phyloP scores from a whole-genome alignment of 2,888 invertebrate genomes.

The Ochropleura plecta region DNA sequence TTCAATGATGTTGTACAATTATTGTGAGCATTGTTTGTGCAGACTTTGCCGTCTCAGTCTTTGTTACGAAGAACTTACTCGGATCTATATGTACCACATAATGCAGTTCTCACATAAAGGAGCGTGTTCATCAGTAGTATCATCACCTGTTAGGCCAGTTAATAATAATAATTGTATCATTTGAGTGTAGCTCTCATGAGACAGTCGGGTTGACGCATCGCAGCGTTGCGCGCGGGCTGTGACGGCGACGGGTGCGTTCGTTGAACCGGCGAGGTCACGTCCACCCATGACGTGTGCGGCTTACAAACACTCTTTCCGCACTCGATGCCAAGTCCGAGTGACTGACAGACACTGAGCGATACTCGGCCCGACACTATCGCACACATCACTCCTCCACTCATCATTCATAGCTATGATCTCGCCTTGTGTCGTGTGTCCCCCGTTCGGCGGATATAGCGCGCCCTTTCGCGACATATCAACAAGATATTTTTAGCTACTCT shows the following conservation, averaged over 20 bases:
- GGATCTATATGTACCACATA: neutral
- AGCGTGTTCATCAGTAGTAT: constrained; percentile 22
- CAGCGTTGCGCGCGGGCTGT: constrained; percentile 77
- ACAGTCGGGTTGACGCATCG: constrained; percentile 82
- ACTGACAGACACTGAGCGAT: constrained; percentile 58
- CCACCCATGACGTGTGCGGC: constrained; percentile 83
- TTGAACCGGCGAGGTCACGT: constrained; percentile 90
- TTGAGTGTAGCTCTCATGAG: constrained; percentile 69
- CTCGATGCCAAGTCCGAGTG: constrained; percentile 66
- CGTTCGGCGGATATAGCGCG: constrained; percentile 51
- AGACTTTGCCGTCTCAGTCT: constrained; percentile 26
- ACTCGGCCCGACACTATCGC: constrained; percentile 53
- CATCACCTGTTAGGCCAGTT: constrained; percentile 59
- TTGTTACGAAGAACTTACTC: constrained; percentile 12
- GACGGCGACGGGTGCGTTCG: constrained; percentile 84
- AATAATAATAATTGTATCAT: constrained; percentile 59
- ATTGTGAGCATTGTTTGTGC: constrained; percentile 30
- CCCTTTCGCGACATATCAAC: constrained; percentile 56
- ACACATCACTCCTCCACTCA: constrained; percentile 48
- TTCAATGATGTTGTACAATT: constrained; percentile 38
- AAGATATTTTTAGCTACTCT: constrained; percentile 52
- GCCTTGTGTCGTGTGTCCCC: constrained; percentile 37
- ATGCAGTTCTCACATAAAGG: neutral
- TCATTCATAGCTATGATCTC: constrained; percentile 58
- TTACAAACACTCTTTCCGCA: constrained; percentile 77